These are phyloP conservation scores for Oscheius sp. DNA, from an alignment of 2,888 invertebrate genomes.

Conservation along the genomic window DNA sequence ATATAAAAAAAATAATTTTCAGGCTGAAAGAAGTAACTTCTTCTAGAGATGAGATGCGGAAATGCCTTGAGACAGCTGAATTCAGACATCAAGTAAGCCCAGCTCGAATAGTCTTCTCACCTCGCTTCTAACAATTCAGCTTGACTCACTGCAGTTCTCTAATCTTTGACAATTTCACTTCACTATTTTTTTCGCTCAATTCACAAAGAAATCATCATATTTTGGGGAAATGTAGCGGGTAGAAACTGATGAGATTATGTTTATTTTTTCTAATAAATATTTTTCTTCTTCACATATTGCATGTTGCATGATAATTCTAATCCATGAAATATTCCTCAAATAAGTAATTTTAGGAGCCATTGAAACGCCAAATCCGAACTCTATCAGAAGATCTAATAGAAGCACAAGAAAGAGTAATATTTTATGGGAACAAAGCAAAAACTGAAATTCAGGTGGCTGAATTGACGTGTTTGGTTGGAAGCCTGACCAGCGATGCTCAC, in stretches of 20 bases:
- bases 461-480: constrained; percentile 50
- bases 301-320: not conserved
- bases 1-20: not conserved
- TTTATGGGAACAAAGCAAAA: not conserved
- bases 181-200: not conserved
- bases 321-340: not conserved
- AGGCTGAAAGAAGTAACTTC: constrained; percentile 36
- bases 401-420: constrained; percentile 44
- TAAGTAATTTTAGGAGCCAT: constrained; percentile 45
- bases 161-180: not conserved
- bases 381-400: constrained; percentile 50
- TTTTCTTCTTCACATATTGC: not conserved
- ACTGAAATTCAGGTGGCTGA: constrained; percentile 38
- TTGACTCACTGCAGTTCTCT: constrained; percentile 15
- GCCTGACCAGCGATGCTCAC: constrained; percentile 50
- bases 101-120: constrained; percentile 24
- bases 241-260: constrained; percentile 3
- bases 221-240: constrained; percentile 16
- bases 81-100: constrained; percentile 41
- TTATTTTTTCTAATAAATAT: not conserved
- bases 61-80: constrained; percentile 29
- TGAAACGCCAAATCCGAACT: constrained; percentile 45
- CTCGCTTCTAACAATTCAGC: constrained; percentile 22
- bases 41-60: constrained; percentile 33
- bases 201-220: not conserved